These are phyloP conservation scores for Melieria picta DNA, from an alignment of 2,888 invertebrate species.

Conservation along the genomic window DNA sequence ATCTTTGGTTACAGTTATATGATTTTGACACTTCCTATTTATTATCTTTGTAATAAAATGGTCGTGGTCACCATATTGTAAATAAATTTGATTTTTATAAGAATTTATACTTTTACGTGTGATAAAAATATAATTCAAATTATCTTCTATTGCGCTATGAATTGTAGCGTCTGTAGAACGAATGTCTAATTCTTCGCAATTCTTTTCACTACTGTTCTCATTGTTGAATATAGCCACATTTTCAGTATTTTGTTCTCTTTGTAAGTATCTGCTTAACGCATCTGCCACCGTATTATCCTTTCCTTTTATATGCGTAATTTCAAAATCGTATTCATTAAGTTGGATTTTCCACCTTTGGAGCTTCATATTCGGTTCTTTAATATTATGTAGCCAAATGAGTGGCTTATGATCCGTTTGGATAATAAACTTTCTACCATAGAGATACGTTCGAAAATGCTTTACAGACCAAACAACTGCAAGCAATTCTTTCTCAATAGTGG, in stretches of 20 bases:
- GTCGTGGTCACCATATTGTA: slow-evolving; percentile 3
- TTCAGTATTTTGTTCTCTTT: slow-evolving; percentile 1
- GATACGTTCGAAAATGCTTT: slow-evolving; percentile 46
- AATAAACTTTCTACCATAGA: slow-evolving; percentile 41
- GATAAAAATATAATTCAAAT: slow-evolving; percentile 6
- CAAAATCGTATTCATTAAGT: slow-evolving; percentile 34
- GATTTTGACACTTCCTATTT: slow-evolving; percentile 25
- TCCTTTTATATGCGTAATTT: slow-evolving; percentile 30
- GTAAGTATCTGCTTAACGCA: slow-evolving; percentile 47
- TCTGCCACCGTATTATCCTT: slow-evolving; percentile 30
- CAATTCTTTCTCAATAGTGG: slow-evolving; percentile 44
- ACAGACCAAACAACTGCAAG: slow-evolving; percentile 37
- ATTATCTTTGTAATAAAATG: slow-evolving; percentile 20
- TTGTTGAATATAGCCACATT: slow-evolving; percentile 5
- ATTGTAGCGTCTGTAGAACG: slow-evolving; percentile 18
- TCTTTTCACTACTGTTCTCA: slow-evolving; percentile 26
- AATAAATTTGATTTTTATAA: slow-evolving; percentile 33
- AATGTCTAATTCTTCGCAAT: slow-evolving; percentile 39
- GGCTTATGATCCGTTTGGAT: slow-evolving; percentile 40
- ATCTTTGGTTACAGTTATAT: background rate
- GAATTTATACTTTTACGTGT: slow-evolving; percentile 25
- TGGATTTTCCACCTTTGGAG: slow-evolving; percentile 44
- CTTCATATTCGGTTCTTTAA: slow-evolving; percentile 57
- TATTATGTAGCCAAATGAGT: slow-evolving; percentile 30
- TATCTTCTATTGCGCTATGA: slow-evolving; percentile 39